Evolutionary conservation across 1,140 invertebrate genomes (phyloP), one percentile per base, ranked within the genome.

Genomic region (Drosophila ironensis): DNA sequence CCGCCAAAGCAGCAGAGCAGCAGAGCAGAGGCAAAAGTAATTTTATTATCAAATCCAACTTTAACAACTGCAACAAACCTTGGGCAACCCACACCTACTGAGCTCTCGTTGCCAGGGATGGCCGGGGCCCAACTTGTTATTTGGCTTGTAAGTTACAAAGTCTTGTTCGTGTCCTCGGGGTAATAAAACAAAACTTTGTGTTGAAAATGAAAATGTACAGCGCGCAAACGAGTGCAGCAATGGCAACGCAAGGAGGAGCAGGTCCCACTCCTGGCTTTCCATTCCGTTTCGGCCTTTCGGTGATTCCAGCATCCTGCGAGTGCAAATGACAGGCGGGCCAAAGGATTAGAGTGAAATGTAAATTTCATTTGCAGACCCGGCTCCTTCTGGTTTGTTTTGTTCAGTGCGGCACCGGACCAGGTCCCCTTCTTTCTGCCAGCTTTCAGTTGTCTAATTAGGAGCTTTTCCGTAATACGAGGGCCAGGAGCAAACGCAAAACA

Each of bases 171-270:
- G 78, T 86, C 80, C 78, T 86, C 74, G 50, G 78, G 78, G 78
- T 84, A 84, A 84, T 84, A 84, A 84, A 84, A 86, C 78, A 84
- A 84, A 84, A 86, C 80, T 84, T 84, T 84, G 78, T 84, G 78
- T 86, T 84, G 78, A 84, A 84, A 84, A 84, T 86, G 80, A 86
- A 84, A 86, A 86, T 84, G 78, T 84, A 86, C 80, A 78, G 57
- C 61, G 56, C 47, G 52, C 47, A 66, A 59, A 19, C 41, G 64
- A 57, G 28, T 41, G 41, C 44, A 54, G 20, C 14, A 48, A 47
- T 33, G 44, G 20, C 14, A 48, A 47, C 27, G 44, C 25, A 17
- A 14, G 14, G 37, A 24, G 35, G 25, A 33, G 14, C 28, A 25
- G 40, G 11, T 6, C 14, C 14, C 14, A 37, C 14, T 37, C 14